Evolutionary conservation across 1,140 invertebrate species (phyloP).

Genomic region (Drosophila rufa): DNA sequence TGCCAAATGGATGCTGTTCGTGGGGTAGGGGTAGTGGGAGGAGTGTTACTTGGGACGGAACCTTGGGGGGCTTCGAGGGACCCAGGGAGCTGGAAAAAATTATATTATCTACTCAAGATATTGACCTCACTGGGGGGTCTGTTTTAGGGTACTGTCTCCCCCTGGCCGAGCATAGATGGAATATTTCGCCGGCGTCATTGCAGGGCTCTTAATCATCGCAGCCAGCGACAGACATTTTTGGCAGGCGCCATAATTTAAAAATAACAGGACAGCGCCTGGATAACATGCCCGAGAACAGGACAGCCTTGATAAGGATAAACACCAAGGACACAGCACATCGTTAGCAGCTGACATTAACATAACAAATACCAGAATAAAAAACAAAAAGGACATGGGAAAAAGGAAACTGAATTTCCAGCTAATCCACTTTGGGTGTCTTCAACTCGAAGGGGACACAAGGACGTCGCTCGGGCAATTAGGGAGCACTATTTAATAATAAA

Average conservation of each 20-base stretch:
- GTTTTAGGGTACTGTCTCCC: neutral
- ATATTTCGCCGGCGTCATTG: constrained; percentile 27
- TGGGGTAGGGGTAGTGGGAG: neutral
- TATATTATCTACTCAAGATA: constrained; percentile 43
- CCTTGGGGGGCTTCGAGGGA: constrained; percentile 6
- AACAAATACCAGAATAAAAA: constrained; percentile 22
- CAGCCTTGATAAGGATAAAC: constrained; percentile 30
- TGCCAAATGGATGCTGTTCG: constrained; percentile 28
- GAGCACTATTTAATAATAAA: constrained; percentile 17
- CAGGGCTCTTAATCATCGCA: constrained; percentile 48
- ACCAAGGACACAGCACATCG: constrained; percentile 45
- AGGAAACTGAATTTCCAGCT: constrained; percentile 16
- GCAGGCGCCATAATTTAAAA: constrained; percentile 51
- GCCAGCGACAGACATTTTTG: constrained; percentile 39
- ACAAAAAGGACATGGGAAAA: neutral
- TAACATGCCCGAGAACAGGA: constrained; percentile 11
- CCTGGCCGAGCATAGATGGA: neutral
- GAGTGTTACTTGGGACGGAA: constrained; percentile 9
- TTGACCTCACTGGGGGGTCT: constrained; percentile 28
- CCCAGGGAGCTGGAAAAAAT: constrained; percentile 12
- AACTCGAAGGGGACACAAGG: constrained; percentile 9
- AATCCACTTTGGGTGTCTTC: constrained; percentile 40
- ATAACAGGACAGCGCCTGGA: constrained; percentile 33
- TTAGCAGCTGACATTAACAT: constrained; percentile 53
- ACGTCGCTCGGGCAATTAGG: constrained; percentile 25